Conservation (phyloP, 2,888 invertebrate species). For the Cremastinae sp. region DNA sequence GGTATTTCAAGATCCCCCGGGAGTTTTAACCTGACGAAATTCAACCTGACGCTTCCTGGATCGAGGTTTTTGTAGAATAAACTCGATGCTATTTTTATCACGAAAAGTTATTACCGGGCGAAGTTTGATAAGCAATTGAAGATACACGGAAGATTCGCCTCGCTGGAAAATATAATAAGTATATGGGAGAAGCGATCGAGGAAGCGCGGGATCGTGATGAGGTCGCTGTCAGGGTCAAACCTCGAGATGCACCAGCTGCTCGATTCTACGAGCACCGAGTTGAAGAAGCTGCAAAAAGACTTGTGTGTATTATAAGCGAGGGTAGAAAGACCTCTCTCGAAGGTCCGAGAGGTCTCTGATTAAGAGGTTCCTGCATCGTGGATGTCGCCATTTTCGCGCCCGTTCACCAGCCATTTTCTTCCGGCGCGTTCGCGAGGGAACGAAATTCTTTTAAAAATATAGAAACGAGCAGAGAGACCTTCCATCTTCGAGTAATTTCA, state of each 20-base stretch:
- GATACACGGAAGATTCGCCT: conserved; percentile 12
- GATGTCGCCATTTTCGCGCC: conserved; percentile 64
- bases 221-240: conserved; percentile 66
- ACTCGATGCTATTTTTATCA: too few species aligned
- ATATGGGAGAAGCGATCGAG: conserved; percentile 19
- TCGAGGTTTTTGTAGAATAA: too few species aligned
- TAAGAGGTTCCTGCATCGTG: conserved; percentile 74
- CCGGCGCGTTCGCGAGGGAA: conserved; percentile 35
- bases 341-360: conserved; percentile 75
- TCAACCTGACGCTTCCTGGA: too few species aligned
- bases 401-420: conserved; percentile 20
- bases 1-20: too few species aligned
- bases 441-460: conserved; percentile 37
- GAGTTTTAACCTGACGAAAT: too few species aligned
- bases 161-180: conserved; percentile 23
- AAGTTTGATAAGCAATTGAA: background rate
- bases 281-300: background rate
- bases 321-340: conserved; percentile 74
- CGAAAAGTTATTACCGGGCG: too few species aligned
- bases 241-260: conserved; percentile 69
- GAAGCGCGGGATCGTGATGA: conserved; percentile 56
- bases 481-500: conserved; percentile 55
- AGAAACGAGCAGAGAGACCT: conserved; percentile 43
- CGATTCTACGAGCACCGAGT: conserved; percentile 29
- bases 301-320: conserved; percentile 69